Base-by-base conservation (phyloP, 2,113 vertebrate species). In the Craseonycteris thonglongyai region DNA sequence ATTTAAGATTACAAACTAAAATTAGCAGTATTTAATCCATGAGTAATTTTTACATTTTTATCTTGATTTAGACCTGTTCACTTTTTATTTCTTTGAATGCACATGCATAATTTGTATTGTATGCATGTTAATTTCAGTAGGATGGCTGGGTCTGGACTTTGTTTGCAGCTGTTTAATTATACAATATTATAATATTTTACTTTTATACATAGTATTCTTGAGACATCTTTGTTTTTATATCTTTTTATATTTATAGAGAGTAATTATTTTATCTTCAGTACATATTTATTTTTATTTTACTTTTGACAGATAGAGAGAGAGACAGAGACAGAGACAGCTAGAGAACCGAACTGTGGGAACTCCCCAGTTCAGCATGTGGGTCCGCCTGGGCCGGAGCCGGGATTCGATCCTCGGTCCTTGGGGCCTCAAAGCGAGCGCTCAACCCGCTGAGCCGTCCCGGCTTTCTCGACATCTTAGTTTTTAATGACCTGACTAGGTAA, bases 131-230 rank as follows among this genome's bases (percentile, higher is more conserved):
- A 69, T 90, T 90, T 93, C 42, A 87, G n/a, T 79, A 82, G 33
- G 40, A 54, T 87, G 33, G 4, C 66, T 81, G 33, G 26, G 45
- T 89, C 38, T 82, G 47, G 30, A 83, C 35, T 92, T 80, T 65
- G 12, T 95, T 79, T 82, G 19, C 65, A 93, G 30, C 66, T 88
- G 22, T 84, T 91, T 92, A 74, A 56, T 82, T 74, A 54, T 69
- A 14, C 51, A 78, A 83, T 65, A 90, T 18, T 19, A 7, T 83
- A 86, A 22, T 35, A 40, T 90, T 93, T 87, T 93, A 49, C 42
- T 94, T 96, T 90, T 84, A 68, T 78, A 19, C 79, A 19, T 75
- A 35, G 24, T 93, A 28, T 74, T 94, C 61, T 92, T 94, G 84
- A 94, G 83, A 56, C 21, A 74, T 69, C 51, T 51, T 88, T 54